A percentile compares a stretch with the other conserved stretches of the same genome.
Conservation (phyloP, 2,888 invertebrate species). For the Drosophila aldrichi region DNA sequence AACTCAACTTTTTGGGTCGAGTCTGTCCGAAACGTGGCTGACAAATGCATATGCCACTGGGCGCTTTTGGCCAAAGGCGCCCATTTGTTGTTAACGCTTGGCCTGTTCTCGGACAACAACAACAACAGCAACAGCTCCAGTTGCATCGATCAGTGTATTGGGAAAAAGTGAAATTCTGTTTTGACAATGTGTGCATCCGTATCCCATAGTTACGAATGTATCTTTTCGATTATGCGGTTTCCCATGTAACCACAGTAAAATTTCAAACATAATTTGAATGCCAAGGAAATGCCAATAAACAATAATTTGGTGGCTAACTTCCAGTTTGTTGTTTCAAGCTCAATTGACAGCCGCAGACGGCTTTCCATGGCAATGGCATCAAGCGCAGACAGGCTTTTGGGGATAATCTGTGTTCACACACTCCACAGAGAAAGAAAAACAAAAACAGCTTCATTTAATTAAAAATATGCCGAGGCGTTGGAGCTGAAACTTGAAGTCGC, state of each 20-base stretch:
- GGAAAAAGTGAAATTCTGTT: slow-evolving; percentile 65
- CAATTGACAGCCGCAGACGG: slow-evolving; percentile 3
- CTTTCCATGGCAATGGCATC: slow-evolving; percentile 34
- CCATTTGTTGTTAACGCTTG: slow-evolving; percentile 63
- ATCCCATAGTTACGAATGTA: slow-evolving; percentile 31
- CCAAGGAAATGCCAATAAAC: slow-evolving; percentile 62
- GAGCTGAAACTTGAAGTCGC: slow-evolving; percentile 31
- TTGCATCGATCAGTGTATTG: slow-evolving; percentile 21
- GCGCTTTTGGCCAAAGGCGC: slow-evolving; percentile 19
- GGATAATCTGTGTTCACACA: slow-evolving; percentile 37
- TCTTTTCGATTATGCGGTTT: slow-evolving; percentile 47
- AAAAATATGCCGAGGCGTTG: slow-evolving; percentile 49
- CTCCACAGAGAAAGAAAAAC: background rate
- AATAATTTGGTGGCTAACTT: slow-evolving; percentile 47
- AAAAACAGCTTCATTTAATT: slow-evolving; percentile 55
- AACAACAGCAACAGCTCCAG: background rate
- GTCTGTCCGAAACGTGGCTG: slow-evolving; percentile 9
- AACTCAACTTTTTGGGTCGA: slow-evolving; percentile 26
- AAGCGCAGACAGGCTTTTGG: slow-evolving; percentile 19
- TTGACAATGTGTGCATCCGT: slow-evolving; percentile 41
- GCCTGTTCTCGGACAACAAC: slow-evolving; percentile 58
- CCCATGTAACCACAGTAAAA: slow-evolving; percentile 55
- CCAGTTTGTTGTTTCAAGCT: slow-evolving; percentile 21
- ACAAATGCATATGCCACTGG: slow-evolving; percentile 7
- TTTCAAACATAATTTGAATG: slow-evolving; percentile 34